Evolutionary conservation across 2,113 vertebrate species (phyloP).

Genomic region (Hippocampus guttulatus): DNA sequence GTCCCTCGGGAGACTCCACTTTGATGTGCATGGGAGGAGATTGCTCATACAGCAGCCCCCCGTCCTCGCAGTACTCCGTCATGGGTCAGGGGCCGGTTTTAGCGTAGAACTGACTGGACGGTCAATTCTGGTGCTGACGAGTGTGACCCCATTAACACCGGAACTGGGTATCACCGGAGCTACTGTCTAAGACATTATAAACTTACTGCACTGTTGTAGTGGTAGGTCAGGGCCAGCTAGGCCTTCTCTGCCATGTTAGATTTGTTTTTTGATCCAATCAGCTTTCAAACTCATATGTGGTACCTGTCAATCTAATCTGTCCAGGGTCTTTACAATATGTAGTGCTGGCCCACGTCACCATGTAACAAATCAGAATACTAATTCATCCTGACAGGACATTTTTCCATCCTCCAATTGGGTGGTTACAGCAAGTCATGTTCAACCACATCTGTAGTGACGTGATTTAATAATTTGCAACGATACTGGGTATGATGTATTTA

Average conservation of each 20-base stretch:
- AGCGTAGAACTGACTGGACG: conserved; percentile 65
- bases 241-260: not conserved
- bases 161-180: conserved; percentile 18
- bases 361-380: too few relatives aligned
- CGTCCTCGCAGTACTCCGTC: conserved; percentile 80
- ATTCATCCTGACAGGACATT: too few relatives aligned
- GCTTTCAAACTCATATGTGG: not conserved
- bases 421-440: not conserved
- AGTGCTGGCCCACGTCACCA: not conserved
- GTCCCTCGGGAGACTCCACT: conserved; percentile 79
- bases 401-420: not conserved
- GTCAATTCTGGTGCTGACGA: conserved; percentile 59
- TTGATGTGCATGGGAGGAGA: conserved; percentile 81
- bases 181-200: conserved; percentile 7
- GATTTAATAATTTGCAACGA: not conserved
- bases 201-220: not conserved
- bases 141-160: conserved; percentile 57
- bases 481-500: not conserved
- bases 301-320: not conserved
- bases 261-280: not conserved
- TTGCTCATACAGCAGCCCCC: conserved; percentile 79
- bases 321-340: not conserved
- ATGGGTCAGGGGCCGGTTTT: conserved; percentile 68
- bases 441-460: not conserved
- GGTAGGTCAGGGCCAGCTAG: not conserved